These are phyloP conservation scores for Psix sp. DNA, from an alignment of 1,140 invertebrate genomes.

Conservation along the genomic window DNA sequence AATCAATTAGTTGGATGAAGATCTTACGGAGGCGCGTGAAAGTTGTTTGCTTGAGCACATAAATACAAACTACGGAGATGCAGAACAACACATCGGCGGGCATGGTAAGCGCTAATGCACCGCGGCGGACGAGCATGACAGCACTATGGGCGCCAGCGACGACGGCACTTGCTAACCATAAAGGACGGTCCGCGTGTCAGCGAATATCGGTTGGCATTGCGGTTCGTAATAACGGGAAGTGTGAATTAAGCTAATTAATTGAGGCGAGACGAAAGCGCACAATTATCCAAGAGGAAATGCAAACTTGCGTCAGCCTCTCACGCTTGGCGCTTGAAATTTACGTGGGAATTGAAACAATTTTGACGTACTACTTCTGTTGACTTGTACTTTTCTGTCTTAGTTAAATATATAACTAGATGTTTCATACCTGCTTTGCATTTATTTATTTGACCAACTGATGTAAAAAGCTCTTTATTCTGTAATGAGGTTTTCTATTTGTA, in stretches of 20 bases:
- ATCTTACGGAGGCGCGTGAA: constrained; percentile 37
- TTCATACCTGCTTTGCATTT: no score
- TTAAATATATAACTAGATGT: no score
- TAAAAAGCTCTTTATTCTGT: no score
- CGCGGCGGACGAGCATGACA: constrained; percentile 43
- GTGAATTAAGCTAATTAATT: constrained; percentile 75
- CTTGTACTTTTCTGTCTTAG: no score
- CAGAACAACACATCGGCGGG: constrained; percentile 67
- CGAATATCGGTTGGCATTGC: constrained; percentile 56
- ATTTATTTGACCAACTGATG: no score
- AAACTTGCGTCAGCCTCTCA: constrained; percentile 49
- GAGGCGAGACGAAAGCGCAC: constrained; percentile 69
- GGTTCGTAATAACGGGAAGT: constrained; percentile 69
- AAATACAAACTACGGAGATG: constrained; percentile 71
- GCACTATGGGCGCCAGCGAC: constrained; percentile 24
- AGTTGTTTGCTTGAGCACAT: constrained; percentile 59
- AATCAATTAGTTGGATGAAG: no score
- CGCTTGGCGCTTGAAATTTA: constrained; percentile 19
- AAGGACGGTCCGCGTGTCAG: constrained; percentile 49
- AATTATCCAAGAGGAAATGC: constrained; percentile 68
- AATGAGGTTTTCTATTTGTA: no score
- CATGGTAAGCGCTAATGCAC: constrained; percentile 55
- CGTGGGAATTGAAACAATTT: constrained; percentile 32
- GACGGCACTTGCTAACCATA: constrained; percentile 22
- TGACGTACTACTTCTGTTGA: constrained; percentile 1